Evolutionary conservation across 1,140 invertebrate species (phyloP).

Genomic region (Geopemphigus sp.): DNA sequence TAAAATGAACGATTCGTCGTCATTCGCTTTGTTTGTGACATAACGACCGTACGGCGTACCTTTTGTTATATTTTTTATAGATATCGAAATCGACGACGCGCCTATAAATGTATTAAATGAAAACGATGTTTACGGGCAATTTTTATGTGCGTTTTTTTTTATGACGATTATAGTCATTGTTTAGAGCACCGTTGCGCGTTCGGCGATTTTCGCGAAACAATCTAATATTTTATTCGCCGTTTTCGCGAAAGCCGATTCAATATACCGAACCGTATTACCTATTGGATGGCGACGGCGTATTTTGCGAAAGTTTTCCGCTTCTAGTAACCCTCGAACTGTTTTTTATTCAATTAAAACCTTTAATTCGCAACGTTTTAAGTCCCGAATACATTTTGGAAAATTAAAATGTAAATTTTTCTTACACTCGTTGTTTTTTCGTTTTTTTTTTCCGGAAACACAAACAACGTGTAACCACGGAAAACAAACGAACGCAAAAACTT

Average conservation of each 20-base stretch:
- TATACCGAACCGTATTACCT: background rate
- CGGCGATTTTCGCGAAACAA: background rate
- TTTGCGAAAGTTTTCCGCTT: background rate
- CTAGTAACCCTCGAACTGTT: background rate
- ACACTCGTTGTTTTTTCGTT: background rate
- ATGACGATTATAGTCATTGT: background rate
- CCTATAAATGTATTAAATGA: background rate
- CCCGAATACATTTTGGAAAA: background rate
- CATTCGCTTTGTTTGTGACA: background rate
- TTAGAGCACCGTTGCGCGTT: background rate
- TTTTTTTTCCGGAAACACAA: too few species aligned
- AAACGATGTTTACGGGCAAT: background rate
- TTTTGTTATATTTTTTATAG: background rate
- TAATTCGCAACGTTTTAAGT: background rate
- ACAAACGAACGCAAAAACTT: too few species aligned
- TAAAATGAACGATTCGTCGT: too few species aligned
- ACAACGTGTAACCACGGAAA: too few species aligned
- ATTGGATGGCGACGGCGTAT: background rate
- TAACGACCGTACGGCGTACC: background rate
- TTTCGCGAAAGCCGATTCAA: background rate
- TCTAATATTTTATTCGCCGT: background rate
- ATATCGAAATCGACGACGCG: background rate
- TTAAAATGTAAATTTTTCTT: background rate
- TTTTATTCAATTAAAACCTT: slow-evolving; percentile 1
- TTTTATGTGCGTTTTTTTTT: background rate